Conservation (phyloP, 1,140 invertebrate genomes). For the Adelges cooleyi region DNA sequence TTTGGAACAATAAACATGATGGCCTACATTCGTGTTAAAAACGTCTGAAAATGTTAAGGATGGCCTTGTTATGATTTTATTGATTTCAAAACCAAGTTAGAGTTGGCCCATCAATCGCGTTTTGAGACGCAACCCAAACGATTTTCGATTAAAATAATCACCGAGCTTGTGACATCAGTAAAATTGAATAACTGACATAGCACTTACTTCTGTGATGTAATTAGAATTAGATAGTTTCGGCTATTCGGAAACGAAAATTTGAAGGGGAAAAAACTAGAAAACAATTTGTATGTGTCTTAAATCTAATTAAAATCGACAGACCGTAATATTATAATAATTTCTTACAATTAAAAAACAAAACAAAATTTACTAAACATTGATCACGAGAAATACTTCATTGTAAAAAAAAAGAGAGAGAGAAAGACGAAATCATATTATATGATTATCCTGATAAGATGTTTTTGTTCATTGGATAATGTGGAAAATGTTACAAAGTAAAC, state of each 20-base stretch:
- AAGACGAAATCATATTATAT: background rate
- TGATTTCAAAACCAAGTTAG: slow-evolving; percentile 3
- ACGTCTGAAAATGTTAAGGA: too few relatives aligned
- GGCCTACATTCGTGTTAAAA: background rate
- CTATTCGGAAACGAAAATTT: too few relatives aligned
- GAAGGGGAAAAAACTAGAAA: too few relatives aligned
- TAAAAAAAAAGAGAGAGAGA: background rate
- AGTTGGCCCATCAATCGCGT: background rate
- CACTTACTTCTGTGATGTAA: background rate
- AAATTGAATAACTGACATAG: background rate
- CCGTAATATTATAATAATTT: too few relatives aligned
- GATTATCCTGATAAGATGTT: slow-evolving; percentile 6
- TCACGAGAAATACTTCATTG: background rate
- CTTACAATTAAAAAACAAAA: slow-evolving; percentile 20
- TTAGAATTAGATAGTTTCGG: too few relatives aligned
- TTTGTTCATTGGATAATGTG: background rate
- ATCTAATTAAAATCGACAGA: too few relatives aligned
- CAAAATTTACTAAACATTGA: background rate
- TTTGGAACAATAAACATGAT: background rate
- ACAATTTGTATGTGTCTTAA: too few relatives aligned
- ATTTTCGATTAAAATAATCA: slow-evolving; percentile 11
- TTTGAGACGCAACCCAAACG: background rate
- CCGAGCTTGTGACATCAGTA: background rate
- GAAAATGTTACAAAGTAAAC: background rate
- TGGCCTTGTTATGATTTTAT: background rate